Conservation (phyloP, 2,113 vertebrate species). For the Patagioenas fasciata region DNA sequence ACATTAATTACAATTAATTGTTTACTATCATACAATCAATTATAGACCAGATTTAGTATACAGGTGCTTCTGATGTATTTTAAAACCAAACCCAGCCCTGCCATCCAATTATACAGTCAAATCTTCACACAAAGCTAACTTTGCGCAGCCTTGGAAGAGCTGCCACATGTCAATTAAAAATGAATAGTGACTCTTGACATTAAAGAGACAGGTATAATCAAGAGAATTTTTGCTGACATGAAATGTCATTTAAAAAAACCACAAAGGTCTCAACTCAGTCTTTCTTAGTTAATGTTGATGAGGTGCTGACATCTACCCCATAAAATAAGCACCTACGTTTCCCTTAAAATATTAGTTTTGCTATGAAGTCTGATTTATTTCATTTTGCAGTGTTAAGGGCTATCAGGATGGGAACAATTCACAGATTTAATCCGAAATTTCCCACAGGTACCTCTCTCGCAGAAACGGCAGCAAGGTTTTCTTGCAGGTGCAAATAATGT, state of each 20-base stretch:
- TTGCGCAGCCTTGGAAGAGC: not conserved
- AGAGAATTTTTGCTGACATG: not conserved
- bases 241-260: not conserved
- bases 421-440: not conserved
- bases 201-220: not conserved
- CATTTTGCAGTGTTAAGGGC: not conserved
- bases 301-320: not conserved
- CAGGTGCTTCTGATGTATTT: not conserved
- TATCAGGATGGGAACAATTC: not conserved
- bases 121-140: not conserved
- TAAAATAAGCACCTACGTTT: not conserved
- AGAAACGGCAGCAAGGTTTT: not conserved
- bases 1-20: not conserved
- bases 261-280: not conserved
- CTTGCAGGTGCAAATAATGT: not conserved
- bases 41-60: not conserved
- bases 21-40: not conserved
- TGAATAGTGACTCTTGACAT: not conserved
- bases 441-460: not conserved
- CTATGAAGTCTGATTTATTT: not conserved
- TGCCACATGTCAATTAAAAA: conserved; percentile 18
- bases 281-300: not conserved
- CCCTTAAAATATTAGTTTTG: not conserved
- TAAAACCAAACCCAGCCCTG: not conserved
- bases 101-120: not conserved